phyloP scores from a whole-genome alignment of 2,888 invertebrate species.

The Drosophila siamana region DNA sequence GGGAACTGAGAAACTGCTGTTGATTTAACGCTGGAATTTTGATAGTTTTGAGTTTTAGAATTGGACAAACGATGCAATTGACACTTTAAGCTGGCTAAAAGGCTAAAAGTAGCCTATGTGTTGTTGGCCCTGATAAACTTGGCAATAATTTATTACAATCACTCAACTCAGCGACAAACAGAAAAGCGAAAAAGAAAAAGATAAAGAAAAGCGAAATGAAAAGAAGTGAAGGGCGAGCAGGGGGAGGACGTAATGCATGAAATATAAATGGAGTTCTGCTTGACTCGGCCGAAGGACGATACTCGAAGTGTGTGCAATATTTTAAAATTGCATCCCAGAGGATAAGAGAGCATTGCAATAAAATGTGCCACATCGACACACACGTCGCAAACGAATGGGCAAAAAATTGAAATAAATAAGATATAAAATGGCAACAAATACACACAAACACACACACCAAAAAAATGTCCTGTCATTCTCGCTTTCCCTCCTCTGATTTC shows the following conservation, averaged over 20 bases:
- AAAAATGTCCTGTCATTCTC: slow-evolving; percentile 24
- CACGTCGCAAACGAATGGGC: slow-evolving; percentile 66
- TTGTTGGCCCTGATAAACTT: slow-evolving; percentile 54
- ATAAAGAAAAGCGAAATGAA: slow-evolving; percentile 5
- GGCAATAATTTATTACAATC: slow-evolving; percentile 76
- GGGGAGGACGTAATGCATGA: slow-evolving; percentile 39
- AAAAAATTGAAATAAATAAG: slow-evolving; percentile 80
- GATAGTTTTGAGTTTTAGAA: not conserved
- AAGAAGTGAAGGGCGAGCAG: slow-evolving; percentile 5
- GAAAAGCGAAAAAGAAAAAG: slow-evolving; percentile 2
- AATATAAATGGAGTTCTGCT: slow-evolving; percentile 57
- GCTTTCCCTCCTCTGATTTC: too few species aligned
- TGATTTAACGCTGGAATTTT: not conserved
- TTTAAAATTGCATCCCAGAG: slow-evolving; percentile 76
- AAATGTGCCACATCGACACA: slow-evolving; percentile 66
- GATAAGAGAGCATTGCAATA: slow-evolving; percentile 64
- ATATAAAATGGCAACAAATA: slow-evolving; percentile 70
- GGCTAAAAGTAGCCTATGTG: not conserved
- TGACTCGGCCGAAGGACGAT: slow-evolving; percentile 24
- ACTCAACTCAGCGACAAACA: slow-evolving; percentile 60
- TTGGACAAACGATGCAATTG: slow-evolving; percentile 32
- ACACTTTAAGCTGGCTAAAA: slow-evolving; percentile 34
- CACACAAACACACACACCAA: slow-evolving; percentile 52
- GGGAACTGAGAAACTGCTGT: not conserved
- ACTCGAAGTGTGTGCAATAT: slow-evolving; percentile 60